Evolutionary conservation across 2,113 vertebrate species (phyloP).

Genomic region (Nesospiza acunhae): DNA sequence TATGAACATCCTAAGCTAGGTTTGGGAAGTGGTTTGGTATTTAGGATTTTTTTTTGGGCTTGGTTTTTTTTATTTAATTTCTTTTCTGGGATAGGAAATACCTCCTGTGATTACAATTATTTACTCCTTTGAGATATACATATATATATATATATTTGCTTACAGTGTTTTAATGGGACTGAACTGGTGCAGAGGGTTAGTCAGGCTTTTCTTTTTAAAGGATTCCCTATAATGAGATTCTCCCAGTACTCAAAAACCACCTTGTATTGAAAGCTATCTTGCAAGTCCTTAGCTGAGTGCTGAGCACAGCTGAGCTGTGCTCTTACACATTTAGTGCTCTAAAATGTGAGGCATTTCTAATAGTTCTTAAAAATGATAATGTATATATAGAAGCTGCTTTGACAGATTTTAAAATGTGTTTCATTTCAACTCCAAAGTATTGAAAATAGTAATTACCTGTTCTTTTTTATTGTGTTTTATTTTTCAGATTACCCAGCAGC

Average conservation of each 20-base stretch:
- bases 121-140: not conserved
- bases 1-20: not conserved
- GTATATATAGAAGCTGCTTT: not conserved
- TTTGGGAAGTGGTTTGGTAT: not conserved
- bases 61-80: not conserved
- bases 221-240: not conserved
- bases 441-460: not conserved
- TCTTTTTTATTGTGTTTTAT: not conserved
- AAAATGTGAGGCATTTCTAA: not conserved
- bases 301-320: not conserved
- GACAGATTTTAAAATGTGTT: not conserved
- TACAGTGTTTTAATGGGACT: not conserved
- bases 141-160: not conserved
- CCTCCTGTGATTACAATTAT: not conserved
- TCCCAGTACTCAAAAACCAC: not conserved
- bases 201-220: not conserved
- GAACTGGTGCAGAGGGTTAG: not conserved
- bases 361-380: not conserved
- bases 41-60: not conserved
- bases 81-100: not conserved
- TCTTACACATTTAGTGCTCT: not conserved
- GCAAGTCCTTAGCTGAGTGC: not conserved
- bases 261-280: not conserved
- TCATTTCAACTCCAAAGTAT: not conserved
- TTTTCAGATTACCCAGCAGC: conserved; percentile 93